A percentile compares a stretch with the other conserved stretches of the same genome.
Evolutionary conservation across 2,888 invertebrate species (phyloP).

Genomic region (Acanthococcus lagerstroemiae): DNA sequence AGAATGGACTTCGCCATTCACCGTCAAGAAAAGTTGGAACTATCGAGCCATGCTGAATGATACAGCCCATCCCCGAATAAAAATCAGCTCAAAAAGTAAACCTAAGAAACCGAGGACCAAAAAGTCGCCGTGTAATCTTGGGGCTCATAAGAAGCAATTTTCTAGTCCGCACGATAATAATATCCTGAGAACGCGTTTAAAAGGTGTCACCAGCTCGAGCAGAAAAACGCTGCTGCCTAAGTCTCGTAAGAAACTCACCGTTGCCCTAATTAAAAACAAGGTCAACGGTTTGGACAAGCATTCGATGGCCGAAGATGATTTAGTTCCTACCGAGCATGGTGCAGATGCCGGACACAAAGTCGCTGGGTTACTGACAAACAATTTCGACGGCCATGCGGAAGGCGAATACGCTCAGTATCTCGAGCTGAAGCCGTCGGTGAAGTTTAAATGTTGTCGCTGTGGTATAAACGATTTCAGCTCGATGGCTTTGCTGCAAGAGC

Average conservation of each 20-base stretch:
- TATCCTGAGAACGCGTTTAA: neutral
- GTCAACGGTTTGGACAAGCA: neutral
- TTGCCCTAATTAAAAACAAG: neutral
- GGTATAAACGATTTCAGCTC: constrained; percentile 57
- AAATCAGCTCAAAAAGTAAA: neutral
- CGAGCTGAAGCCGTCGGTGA: constrained; percentile 59
- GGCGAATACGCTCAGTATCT: constrained; percentile 54
- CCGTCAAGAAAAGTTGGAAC: neutral
- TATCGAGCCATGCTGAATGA: neutral
- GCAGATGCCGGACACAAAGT: neutral
- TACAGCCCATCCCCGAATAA: neutral
- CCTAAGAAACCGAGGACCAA: neutral
- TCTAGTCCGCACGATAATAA: neutral
- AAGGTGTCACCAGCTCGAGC: neutral
- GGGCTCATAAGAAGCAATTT: neutral
- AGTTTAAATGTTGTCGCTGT: constrained; percentile 65
- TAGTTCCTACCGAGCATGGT: neutral
- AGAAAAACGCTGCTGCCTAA: neutral
- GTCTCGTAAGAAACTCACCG: neutral
- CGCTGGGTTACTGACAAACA: neutral
- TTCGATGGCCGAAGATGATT: neutral
- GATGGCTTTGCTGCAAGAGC: constrained; percentile 56
- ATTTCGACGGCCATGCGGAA: neutral
- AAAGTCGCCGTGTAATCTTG: neutral
- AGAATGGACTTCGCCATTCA: neutral